phyloP scores from a whole-genome alignment of 2,888 invertebrate genomes.

The Agrochola litura region DNA sequence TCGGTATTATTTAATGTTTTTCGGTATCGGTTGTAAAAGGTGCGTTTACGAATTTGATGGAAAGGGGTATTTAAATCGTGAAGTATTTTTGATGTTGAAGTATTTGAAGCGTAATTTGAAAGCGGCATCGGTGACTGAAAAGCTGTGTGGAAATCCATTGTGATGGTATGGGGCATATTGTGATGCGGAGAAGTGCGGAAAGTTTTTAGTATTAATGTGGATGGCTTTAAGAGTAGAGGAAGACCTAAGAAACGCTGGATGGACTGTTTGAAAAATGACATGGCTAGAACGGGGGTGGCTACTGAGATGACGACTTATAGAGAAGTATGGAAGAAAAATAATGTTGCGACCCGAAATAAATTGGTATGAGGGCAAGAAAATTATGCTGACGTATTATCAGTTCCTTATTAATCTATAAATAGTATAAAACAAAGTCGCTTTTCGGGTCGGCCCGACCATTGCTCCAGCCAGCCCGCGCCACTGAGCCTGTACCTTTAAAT shows the following conservation, averaged over 20 bases:
- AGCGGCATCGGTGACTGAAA: not conserved
- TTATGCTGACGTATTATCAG: not conserved
- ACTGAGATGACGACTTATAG: not conserved
- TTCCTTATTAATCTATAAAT: not conserved
- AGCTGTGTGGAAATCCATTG: not conserved
- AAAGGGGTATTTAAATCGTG: not conserved
- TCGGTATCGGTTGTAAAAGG: slow-evolving; percentile 36
- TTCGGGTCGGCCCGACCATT: not conserved
- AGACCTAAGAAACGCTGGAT: not conserved
- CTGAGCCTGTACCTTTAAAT: too few relatives aligned
- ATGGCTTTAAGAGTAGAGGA: not conserved
- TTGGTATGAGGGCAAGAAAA: not conserved
- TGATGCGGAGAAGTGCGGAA: not conserved
- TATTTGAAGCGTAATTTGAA: not conserved
- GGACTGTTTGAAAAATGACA: not conserved
- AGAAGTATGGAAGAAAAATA: not conserved
- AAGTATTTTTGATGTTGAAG: not conserved
- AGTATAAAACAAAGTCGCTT: not conserved
- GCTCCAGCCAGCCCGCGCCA: too few relatives aligned
- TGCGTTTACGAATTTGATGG: not conserved
- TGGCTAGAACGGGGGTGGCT: too few relatives aligned
- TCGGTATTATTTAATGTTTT: slow-evolving; percentile 36
- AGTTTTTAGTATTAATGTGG: not conserved
- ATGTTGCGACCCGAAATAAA: not conserved
- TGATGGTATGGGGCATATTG: not conserved